Evolutionary conservation across 2,113 vertebrate species (phyloP).

Genomic region (Chaenogobius annularis): DNA sequence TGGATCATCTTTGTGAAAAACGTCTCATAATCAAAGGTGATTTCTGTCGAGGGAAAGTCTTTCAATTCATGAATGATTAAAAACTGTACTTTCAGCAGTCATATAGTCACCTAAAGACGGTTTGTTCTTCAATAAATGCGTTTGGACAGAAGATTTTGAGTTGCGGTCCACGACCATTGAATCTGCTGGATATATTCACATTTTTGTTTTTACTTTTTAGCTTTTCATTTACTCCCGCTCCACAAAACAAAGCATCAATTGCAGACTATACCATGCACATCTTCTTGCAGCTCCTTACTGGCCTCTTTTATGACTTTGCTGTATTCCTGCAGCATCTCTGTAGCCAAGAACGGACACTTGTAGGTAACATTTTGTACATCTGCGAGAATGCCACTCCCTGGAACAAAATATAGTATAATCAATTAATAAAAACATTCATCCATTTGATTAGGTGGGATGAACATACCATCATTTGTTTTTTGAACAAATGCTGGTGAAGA

Average conservation of each 20-base stretch:
- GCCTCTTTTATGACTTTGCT: conserved; percentile 83
- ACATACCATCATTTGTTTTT: conserved; percentile 76
- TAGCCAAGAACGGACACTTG: conserved; percentile 89
- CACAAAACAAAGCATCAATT: conserved; percentile 69
- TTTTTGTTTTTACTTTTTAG: background rate
- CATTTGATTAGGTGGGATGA: background rate
- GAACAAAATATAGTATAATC: conserved; percentile 17
- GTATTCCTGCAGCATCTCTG: conserved; percentile 84
- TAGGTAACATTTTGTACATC: conserved; percentile 69
- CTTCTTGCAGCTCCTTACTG: conserved; percentile 87
- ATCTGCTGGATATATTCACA: conserved; percentile 14
- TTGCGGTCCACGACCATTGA: conserved; percentile 69
- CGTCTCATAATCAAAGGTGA: conserved; percentile 87
- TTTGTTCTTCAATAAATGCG: conserved; percentile 89
- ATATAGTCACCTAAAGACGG: conserved; percentile 73
- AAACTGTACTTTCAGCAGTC: background rate
- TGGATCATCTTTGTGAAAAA: conserved; percentile 94
- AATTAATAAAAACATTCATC: background rate
- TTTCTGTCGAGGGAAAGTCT: conserved; percentile 62
- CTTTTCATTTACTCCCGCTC: background rate
- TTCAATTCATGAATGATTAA: too few species aligned
- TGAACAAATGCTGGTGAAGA: conserved; percentile 74
- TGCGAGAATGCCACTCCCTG: conserved; percentile 57
- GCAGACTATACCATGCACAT: conserved; percentile 81
- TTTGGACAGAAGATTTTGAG: conserved; percentile 77